Evolutionary conservation across 2,113 vertebrate genomes (phyloP).

Genomic region (Macaca fascicularis): DNA sequence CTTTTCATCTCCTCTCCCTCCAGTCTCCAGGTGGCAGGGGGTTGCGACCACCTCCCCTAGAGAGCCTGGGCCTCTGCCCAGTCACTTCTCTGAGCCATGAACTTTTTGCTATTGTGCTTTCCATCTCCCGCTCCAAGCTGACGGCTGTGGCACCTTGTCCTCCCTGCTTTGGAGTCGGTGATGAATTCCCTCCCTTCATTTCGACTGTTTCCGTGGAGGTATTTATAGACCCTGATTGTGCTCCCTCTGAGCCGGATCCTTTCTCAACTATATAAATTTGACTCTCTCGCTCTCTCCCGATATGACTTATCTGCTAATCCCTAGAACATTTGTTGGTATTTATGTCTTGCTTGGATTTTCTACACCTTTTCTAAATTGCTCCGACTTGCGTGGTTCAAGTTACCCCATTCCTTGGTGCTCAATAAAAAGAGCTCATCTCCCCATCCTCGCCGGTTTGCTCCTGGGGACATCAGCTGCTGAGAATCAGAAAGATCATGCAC

Average conservation of each 20-base stretch:
- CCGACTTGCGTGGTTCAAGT: neutral
- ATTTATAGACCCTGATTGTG: conserved; percentile 3
- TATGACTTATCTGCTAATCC: conserved; percentile 57
- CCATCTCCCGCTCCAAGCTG: neutral
- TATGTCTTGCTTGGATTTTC: conserved; percentile 40
- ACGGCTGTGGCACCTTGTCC: neutral
- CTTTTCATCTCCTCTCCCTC: neutral
- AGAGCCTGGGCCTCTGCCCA: neutral
- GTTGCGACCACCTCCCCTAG: accelerated
- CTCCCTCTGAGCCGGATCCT: neutral
- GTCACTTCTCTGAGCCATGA: neutral
- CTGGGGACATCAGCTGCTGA: neutral
- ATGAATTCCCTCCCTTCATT: conserved; percentile 55
- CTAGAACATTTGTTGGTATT: conserved; percentile 52
- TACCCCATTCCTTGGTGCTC: neutral
- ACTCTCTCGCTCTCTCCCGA: conserved; percentile 1
- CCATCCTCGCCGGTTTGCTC: neutral
- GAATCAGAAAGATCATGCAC: neutral
- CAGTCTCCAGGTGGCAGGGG: neutral
- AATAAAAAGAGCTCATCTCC: neutral
- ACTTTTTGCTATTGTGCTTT: neutral
- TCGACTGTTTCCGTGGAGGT: neutral
- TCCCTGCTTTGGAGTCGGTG: neutral
- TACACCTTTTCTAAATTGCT: conserved; percentile 21
- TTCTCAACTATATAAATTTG: conserved; percentile 50